Evolutionary conservation across 37 sponge, comb jelly and placozoan species (phyloP).

Genomic region (Axinella damicornis): DNA sequence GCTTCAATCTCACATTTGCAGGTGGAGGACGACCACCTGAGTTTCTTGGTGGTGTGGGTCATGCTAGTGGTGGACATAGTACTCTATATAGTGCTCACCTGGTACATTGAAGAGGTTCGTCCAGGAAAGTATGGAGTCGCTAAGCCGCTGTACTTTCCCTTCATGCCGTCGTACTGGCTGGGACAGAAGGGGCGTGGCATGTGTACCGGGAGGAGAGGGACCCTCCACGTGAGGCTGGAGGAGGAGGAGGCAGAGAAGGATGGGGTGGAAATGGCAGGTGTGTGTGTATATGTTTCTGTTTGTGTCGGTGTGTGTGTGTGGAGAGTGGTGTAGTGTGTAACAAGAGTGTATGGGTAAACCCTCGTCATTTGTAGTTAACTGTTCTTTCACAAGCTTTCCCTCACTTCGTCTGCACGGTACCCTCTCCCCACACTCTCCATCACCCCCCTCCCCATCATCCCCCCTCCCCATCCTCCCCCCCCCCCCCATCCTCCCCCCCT

Average conservation of each 20-base stretch:
- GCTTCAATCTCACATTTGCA: neutral
- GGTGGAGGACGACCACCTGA: constrained; percentile 78
- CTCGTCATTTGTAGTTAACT: no score
- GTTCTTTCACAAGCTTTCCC: no score
- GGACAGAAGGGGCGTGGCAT: neutral
- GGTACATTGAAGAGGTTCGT: constrained; percentile 94
- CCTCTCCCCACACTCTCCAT: no score
- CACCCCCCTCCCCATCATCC: no score
- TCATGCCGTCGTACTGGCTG: constrained; percentile 75
- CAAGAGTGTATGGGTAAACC: no score
- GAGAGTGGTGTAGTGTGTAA: no score
- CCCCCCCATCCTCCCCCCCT: no score
- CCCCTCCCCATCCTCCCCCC: no score
- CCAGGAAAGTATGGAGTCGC: constrained; percentile 92
- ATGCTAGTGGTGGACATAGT: constrained; percentile 84
- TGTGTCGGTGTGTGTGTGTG: neutral
- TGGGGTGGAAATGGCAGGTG: neutral
- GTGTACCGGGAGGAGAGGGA: neutral
- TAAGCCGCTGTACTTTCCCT: constrained; percentile 91
- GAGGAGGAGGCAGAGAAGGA: constrained; percentile 1
- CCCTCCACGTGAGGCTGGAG: constrained; percentile 6
- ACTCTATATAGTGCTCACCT: constrained; percentile 83
- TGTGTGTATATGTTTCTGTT: neutral
- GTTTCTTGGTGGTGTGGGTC: constrained; percentile 48
- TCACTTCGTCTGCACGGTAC: no score